Conservation (phyloP, 2,797 vertebrate genomes). For the Helarctos malayanus region DNA sequence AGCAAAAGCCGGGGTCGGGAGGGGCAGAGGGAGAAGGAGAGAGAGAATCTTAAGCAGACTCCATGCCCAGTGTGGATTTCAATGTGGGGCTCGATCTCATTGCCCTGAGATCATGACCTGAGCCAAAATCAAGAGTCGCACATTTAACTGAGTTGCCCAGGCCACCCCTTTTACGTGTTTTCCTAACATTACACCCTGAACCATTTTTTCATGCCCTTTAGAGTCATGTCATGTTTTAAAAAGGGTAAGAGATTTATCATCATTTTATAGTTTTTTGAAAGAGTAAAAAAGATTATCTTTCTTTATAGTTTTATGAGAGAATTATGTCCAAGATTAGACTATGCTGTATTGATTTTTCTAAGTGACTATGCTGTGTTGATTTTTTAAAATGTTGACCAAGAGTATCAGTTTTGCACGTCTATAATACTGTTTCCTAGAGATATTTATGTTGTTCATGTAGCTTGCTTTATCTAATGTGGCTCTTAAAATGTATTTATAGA, state of each 20-base stretch:
- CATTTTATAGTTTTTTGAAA: neutral
- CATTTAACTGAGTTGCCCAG: too few relatives aligned
- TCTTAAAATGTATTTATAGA: neutral
- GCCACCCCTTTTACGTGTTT: neutral
- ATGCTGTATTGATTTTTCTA: neutral
- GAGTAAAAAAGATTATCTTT: neutral
- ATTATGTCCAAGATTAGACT: neutral
- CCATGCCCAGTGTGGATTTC: too few relatives aligned
- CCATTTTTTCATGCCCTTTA: neutral
- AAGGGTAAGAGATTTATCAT: neutral
- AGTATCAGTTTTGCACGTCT: neutral
- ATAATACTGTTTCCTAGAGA: neutral
- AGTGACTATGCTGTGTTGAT: neutral
- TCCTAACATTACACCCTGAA: neutral
- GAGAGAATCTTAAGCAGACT: too few relatives aligned
- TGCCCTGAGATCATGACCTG: too few relatives aligned
- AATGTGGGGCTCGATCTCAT: too few relatives aligned
- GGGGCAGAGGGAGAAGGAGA: too few relatives aligned
- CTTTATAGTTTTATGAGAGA: neutral
- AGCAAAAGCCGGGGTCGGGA: too few relatives aligned
- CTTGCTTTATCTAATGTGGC: neutral
- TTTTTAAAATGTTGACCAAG: neutral
- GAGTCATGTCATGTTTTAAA: neutral
- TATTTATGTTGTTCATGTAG: neutral
- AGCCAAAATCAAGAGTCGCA: too few relatives aligned